Base-by-base conservation (phyloP, 1,140 invertebrate species). In the Hyposmocoma kahamanoa region DNA sequence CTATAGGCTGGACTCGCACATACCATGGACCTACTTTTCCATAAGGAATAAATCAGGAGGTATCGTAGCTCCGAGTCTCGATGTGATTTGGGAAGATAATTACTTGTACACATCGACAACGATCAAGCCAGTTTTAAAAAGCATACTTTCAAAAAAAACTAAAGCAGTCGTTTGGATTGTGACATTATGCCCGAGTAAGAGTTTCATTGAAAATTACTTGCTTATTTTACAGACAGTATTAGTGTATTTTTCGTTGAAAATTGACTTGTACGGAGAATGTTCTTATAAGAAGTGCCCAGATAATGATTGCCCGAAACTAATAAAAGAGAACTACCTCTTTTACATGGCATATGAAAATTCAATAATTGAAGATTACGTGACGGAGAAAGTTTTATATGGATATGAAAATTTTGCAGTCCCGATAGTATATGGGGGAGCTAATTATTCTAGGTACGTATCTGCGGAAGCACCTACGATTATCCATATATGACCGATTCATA, bases 341-440 rank as follows among this genome's bases (percentile, higher is more conserved):
- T 92, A 92, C 63, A 72, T 93, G 47, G 87, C 91, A 0, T 92
- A 93, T 51, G 92, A 93, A 66, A 92, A 92, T 62, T 86, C 87
- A 13, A 68, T 88, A 9, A 83, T 83, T 55, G 68, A 80, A 42
- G 90, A 91, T 69, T 91, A 91, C 67, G 85, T 91, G n/a, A 90
- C 90, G 0, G 90, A 90, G 56, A 91, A 91, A 62, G 78, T 92
- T 28, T 89, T 87, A 61, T 77, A 81, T 42, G 76, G 77, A 1
- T 69, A 88, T 32, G 56, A 75, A 67, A 73, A 87, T 56, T 68
- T 84, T 42, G 70, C 84, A 0, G 76, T 89, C 9, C 88, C 88
- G 11, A 75, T 89, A 22, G 87, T 89, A 22, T 88, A 81, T 45
- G 87, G 87, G 1, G 63, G 53, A 1, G 67, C 65, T 10, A 69